Percentiles rank a stretch among this genome's conserved stretches.
Evolutionary conservation across 2,888 invertebrate species (phyloP).

Genomic region (Meteorus cinctellus): DNA sequence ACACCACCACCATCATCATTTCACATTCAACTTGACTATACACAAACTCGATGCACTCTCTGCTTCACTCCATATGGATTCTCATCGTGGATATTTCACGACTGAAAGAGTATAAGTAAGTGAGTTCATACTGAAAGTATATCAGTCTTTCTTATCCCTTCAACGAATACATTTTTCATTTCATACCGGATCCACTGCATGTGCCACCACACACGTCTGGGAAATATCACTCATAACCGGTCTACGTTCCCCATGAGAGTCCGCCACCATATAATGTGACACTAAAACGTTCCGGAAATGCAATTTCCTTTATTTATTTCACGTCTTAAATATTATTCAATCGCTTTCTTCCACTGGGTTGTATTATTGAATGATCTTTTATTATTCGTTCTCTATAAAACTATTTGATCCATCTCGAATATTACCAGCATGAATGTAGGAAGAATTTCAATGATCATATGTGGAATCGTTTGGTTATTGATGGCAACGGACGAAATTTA

Average conservation of each 20-base stretch:
- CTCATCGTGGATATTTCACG: slow-evolving; percentile 7
- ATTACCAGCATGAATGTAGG: too few species aligned
- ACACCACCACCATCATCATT: not conserved
- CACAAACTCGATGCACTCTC: not conserved
- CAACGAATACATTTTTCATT: slow-evolving; percentile 17
- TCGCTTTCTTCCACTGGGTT: too few species aligned
- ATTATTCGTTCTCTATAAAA: too few species aligned
- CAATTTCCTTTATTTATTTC: slow-evolving; percentile 22
- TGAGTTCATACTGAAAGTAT: not conserved
- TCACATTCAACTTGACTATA: slow-evolving; percentile 18
- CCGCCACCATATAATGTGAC: not conserved
- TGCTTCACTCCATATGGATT: slow-evolving; percentile 3
- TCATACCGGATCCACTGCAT: not conserved
- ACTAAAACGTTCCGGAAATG: slow-evolving; percentile 24
- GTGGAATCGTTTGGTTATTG: too few species aligned
- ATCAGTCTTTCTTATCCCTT: not conserved
- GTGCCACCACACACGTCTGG: slow-evolving; percentile 14
- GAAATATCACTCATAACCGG: slow-evolving; percentile 35
- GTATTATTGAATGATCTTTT: too few species aligned
- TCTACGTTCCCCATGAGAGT: not conserved
- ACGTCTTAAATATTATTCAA: not conserved
- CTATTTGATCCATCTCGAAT: too few species aligned
- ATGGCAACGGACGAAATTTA: too few species aligned
- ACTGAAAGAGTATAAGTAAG: not conserved
- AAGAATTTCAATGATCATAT: too few species aligned